A percentile compares a stretch with the other conserved stretches of the same genome.
Conservation (phyloP, 1,140 invertebrate genomes). For the Lepidurus arcticus region DNA sequence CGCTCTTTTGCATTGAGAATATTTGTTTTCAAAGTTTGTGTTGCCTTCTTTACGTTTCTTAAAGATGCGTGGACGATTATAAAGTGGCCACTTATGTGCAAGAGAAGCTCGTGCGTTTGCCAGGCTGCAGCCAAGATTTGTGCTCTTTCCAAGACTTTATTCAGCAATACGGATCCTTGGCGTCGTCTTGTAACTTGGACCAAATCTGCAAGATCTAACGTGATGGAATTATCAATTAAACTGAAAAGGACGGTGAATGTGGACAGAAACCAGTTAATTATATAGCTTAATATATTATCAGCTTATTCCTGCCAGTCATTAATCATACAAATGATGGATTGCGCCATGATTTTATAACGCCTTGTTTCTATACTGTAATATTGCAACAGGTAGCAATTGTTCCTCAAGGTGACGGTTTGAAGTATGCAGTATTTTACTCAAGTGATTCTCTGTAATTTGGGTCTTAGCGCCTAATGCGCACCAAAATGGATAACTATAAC, state of each 20-base stretch:
- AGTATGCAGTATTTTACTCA: no score
- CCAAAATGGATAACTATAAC: background rate
- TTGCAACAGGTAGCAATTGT: no score
- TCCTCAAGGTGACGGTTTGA: no score
- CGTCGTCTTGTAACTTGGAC: constrained; percentile 27
- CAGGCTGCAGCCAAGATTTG: constrained; percentile 29
- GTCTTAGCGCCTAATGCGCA: background rate
- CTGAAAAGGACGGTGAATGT: background rate
- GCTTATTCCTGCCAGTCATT: background rate
- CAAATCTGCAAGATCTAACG: constrained; percentile 29
- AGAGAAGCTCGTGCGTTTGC: constrained; percentile 31
- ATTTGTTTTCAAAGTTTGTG: background rate
- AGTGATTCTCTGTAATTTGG: no score
- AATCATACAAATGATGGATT: no score
- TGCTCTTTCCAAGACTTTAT: constrained; percentile 32
- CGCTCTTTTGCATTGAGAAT: no score
- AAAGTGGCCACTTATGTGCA: constrained; percentile 33
- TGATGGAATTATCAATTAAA: background rate
- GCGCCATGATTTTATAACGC: no score
- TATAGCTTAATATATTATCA: background rate
- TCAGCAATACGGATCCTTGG: constrained; percentile 26
- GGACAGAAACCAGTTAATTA: background rate
- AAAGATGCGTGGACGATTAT: constrained; percentile 21
- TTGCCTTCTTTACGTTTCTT: background rate
- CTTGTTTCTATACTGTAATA: no score